Evolutionary conservation across 2,888 invertebrate genomes (phyloP), one percentile per base, ranked within the genome.

Genomic region (Pterostichus madidus): DNA sequence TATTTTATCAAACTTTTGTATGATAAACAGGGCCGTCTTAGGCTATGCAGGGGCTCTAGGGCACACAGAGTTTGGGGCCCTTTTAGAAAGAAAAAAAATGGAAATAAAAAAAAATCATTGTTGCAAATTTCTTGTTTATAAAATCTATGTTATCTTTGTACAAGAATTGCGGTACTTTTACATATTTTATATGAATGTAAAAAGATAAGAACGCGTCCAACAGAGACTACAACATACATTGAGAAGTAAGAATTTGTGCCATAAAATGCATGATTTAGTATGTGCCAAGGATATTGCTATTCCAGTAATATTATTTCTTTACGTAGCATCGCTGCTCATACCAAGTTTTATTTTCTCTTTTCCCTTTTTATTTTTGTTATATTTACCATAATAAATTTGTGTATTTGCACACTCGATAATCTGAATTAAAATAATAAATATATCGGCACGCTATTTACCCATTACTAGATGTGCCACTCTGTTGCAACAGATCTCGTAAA

Each of bases 221-320:
- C 35, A 17, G 17, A 68, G 39, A 8, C 44, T 10, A 39, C 32
- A 71, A 15, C 71, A 39, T 44, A 44, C 17, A 32, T 71, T 44
- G 71, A 71, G 32, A 71, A 32, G 71, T 39, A 35, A 11, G 71
- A 24, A 35, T 13, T n/a, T 8, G 13, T 44, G 71, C 71, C 71
- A 39, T 71, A 71, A 71, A 71, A 71, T 39, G 32, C 32, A 71
- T 39, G 71, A 71, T 71, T 71, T 71, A 71, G 39, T 71, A 39
- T 35, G 71, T 71, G 13, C 71, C 13, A 49, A 49, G 49, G 49
- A 49, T 49, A 49, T 46, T 46, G 46, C n/a, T n/a, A n/a, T n/a
- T n/a, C n/a, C 46, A 46, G 11, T 46, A 11, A 46, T 46, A 46
- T 49, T 49, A 49, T 39, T 49, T 49, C 49, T 49, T 49, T 11